Conservation (phyloP, 2,888 invertebrate genomes). For the Phalangium opilio region DNA sequence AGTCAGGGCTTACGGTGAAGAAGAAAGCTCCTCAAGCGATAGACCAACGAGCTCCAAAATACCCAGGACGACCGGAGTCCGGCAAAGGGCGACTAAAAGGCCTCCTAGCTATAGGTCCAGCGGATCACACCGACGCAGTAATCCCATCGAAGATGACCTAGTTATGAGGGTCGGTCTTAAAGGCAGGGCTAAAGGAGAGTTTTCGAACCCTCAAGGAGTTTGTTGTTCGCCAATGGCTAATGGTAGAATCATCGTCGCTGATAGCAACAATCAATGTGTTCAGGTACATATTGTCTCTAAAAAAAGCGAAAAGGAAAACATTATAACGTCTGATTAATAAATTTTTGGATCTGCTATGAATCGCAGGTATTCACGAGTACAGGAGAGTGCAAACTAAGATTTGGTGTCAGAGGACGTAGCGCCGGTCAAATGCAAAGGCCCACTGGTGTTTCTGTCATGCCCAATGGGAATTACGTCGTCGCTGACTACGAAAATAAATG, state of each 20-base stretch:
- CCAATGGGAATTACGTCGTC: conserved; percentile 36
- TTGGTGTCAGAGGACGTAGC: conserved; percentile 34
- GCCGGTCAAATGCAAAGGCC: conserved; percentile 38
- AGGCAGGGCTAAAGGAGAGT: conserved; percentile 37
- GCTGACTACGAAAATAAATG: conserved; percentile 41
- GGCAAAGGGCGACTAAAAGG: conserved; percentile 31
- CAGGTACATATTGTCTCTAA: conserved; percentile 19
- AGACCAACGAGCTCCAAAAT: conserved; percentile 26
- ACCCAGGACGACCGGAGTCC: conserved; percentile 29
- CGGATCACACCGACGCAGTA: conserved; percentile 31
- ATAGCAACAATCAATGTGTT: conserved; percentile 37
- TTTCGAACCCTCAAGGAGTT: conserved; percentile 39
- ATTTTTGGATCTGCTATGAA: no score
- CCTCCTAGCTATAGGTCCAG: conserved; percentile 31
- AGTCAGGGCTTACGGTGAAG: conserved; percentile 26
- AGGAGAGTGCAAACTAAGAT: conserved; percentile 35
- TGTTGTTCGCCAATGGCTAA: conserved; percentile 25
- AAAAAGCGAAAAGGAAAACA: no score
- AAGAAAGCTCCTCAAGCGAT: conserved; percentile 25
- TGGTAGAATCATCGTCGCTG: conserved; percentile 34
- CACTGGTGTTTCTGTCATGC: conserved; percentile 36
- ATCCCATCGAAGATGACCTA: conserved; percentile 36
- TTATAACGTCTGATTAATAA: no score
- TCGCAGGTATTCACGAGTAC: conserved; percentile 25
- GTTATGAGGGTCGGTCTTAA: conserved; percentile 34